phyloP scores from a whole-genome alignment of 1,140 invertebrate genomes.

The Rhopalosiphum maidis region DNA sequence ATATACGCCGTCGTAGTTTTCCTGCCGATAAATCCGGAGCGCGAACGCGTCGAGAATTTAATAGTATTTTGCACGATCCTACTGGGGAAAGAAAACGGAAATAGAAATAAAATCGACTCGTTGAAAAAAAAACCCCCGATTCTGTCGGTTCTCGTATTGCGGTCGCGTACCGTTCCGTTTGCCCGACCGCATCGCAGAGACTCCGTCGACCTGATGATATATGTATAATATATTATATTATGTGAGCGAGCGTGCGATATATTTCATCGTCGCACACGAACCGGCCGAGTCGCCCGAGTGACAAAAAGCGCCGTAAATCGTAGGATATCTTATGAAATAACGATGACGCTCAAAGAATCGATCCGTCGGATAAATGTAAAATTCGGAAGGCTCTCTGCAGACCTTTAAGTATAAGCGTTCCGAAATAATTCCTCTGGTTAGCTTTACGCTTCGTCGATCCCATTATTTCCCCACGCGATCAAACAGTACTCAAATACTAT shows the following conservation, averaged over 20 bases:
- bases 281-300: neutral
- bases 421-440: too few relatives aligned
- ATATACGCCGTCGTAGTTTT: neutral
- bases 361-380: neutral
- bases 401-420: too few relatives aligned
- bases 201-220: neutral
- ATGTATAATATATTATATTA: neutral
- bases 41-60: slow-evolving; percentile 30
- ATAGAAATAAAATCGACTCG: neutral
- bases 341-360: neutral
- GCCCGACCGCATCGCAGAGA: neutral
- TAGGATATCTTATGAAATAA: neutral
- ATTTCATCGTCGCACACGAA: neutral
- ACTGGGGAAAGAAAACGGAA: neutral
- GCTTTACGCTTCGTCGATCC: too few relatives aligned
- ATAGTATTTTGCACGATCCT: neutral
- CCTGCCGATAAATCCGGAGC: neutral
- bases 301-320: neutral
- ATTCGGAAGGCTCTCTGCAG: too few relatives aligned
- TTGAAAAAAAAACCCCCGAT: neutral
- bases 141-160: neutral
- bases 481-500: too few relatives aligned
- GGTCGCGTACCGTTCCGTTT: slow-evolving; percentile 29
- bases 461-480: too few relatives aligned
- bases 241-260: neutral